Conservation (phyloP, 2,888 invertebrate genomes). For the Teleogryllus oceanicus region DNA sequence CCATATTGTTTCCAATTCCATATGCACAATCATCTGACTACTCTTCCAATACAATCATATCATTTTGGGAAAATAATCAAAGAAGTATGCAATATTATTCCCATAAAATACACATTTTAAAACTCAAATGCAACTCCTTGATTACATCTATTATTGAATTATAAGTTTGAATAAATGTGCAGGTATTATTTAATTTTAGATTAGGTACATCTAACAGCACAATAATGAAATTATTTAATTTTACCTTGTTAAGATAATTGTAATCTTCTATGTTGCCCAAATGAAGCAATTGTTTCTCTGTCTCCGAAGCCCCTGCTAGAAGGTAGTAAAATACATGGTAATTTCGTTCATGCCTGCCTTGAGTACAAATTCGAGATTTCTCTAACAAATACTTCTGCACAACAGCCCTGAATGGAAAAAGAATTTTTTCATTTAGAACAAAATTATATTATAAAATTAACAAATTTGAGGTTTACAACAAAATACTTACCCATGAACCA, state of each 20-base stretch:
- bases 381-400: slow-evolving; percentile 95
- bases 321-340: slow-evolving; percentile 98
- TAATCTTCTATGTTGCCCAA: slow-evolving; percentile 83
- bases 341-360: slow-evolving; percentile 90
- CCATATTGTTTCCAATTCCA: too few relatives aligned
- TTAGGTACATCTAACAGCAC: not conserved
- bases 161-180: too few relatives aligned
- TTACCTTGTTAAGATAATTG: slow-evolving; percentile 79
- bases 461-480: not conserved
- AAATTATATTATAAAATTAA: not conserved
- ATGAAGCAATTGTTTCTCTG: slow-evolving; percentile 76
- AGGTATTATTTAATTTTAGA: not conserved
- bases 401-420: slow-evolving; percentile 64
- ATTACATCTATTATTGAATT: too few relatives aligned
- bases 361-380: slow-evolving; percentile 90
- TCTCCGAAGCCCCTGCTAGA: slow-evolving; percentile 82
- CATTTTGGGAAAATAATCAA: too few relatives aligned
- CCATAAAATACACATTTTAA: too few relatives aligned
- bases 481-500: slow-evolving; percentile 80
- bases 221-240: not conserved
- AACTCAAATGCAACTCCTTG: too few relatives aligned
- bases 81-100: too few relatives aligned
- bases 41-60: too few relatives aligned
- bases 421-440: slow-evolving; percentile 26
- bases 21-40: too few relatives aligned